These are phyloP conservation scores for Antheraea yamamai DNA, from an alignment of 2,888 invertebrate species.

Conservation along the genomic window DNA sequence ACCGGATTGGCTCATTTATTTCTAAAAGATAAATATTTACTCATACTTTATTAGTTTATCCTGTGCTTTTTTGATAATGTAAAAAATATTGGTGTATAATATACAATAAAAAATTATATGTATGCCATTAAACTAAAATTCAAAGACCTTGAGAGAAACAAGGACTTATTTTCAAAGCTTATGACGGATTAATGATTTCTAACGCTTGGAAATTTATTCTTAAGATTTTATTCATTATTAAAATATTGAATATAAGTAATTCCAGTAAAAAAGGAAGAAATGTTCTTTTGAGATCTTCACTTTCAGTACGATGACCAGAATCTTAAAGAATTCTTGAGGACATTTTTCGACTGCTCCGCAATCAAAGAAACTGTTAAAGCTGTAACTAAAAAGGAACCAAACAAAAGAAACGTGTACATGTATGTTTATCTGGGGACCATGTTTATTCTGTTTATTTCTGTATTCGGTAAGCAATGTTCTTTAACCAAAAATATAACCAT, in stretches of 20 bases:
- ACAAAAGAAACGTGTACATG: slow-evolving; percentile 7
- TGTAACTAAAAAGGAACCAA: background rate
- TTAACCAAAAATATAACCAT: no score
- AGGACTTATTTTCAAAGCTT: background rate
- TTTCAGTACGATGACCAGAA: slow-evolving; percentile 6
- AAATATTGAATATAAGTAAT: no score
- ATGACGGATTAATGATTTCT: no score
- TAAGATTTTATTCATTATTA: no score
- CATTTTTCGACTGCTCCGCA: slow-evolving; percentile 3
- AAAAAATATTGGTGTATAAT: background rate
- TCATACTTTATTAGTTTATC: background rate
- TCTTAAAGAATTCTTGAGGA: slow-evolving; percentile 6
- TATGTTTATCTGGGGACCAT: slow-evolving; percentile 3
- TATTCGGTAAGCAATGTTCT: background rate
- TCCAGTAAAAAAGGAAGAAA: background rate
- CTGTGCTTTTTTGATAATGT: background rate
- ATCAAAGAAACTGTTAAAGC: background rate
- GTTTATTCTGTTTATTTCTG: slow-evolving; percentile 4
- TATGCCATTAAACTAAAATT: background rate
- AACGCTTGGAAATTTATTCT: no score
- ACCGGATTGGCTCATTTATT: background rate
- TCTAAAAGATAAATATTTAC: background rate
- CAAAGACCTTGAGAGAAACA: background rate
- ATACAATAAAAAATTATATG: background rate
- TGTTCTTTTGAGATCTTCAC: background rate